Conservation (phyloP, 2,888 invertebrate genomes). For the Diaperis boleti region DNA sequence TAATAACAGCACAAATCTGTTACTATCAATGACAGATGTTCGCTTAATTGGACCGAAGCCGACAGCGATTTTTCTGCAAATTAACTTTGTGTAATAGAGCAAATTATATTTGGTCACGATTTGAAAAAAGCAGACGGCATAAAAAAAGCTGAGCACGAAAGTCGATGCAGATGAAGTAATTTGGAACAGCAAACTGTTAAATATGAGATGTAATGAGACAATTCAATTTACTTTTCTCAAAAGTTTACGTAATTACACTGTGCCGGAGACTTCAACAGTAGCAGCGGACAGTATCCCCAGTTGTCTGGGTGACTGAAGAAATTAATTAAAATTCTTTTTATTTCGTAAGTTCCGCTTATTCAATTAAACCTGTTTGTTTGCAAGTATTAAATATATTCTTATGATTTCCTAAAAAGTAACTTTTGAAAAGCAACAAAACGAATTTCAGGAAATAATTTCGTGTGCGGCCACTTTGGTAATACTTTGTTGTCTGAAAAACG, state of each 20-base stretch:
- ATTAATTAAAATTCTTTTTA: no score
- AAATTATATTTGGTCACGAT: conserved; percentile 25
- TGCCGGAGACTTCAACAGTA: no score
- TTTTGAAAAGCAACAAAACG: not conserved
- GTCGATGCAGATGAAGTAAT: no score
- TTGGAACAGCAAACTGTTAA: no score
- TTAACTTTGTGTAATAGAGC: not conserved
- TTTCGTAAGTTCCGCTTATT: no score
- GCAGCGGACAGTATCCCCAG: no score
- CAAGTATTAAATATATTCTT: no score
- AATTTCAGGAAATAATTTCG: conserved; percentile 2
- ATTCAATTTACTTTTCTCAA: no score
- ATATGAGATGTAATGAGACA: no score
- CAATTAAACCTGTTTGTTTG: no score
- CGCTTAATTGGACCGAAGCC: not conserved
- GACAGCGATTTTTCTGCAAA: conserved; percentile 3
- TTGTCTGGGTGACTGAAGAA: no score
- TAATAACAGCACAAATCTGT: conserved; percentile 6
- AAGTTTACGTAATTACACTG: no score
- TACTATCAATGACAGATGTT: conserved; percentile 24
- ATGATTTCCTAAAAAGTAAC: not conserved
- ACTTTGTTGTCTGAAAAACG: conserved; percentile 9
- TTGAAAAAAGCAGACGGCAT: not conserved
- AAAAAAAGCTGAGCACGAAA: not conserved
- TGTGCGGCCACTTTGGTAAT: conserved; percentile 7